phyloP scores from a whole-genome alignment of 92 coral and sea anemone species.

The Epizoanthus illoricatus region DNA sequence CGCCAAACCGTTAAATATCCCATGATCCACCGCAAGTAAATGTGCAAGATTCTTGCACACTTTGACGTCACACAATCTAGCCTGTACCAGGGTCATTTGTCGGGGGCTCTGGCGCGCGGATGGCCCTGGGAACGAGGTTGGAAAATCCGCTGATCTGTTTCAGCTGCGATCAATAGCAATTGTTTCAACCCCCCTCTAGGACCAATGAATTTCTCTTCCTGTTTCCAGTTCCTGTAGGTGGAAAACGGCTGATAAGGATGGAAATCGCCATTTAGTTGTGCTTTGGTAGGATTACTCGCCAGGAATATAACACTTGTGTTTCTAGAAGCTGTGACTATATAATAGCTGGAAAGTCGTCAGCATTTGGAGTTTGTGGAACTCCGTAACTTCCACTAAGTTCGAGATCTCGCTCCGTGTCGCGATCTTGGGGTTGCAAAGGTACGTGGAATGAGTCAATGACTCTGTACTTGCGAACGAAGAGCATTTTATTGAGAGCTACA shows the following conservation, averaged over 20 bases:
- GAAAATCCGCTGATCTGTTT: no score
- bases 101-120: no score
- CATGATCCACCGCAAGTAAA: no score
- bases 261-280: background rate
- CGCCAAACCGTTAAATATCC: no score
- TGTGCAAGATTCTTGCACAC: no score
- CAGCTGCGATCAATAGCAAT: background rate
- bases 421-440: conserved; percentile 13
- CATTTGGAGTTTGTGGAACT: conserved; percentile 3
- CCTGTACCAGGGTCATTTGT: no score
- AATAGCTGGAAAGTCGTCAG: background rate
- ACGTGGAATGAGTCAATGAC: conserved; percentile 14
- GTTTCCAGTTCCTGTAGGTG: conserved; percentile 35
- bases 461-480: background rate
- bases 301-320: background rate
- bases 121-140: no score
- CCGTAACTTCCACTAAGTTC: background rate
- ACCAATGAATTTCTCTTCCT: conserved; percentile 34
- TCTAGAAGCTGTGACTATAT: background rate
- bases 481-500: background rate
- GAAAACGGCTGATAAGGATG: conserved; percentile 7
- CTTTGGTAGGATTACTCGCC: conserved; percentile 9
- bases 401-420: background rate
- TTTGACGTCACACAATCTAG: no score
- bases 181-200: conserved; percentile 21